Conservation (phyloP, 2,113 vertebrate genomes). For the Sturnus vulgaris region DNA sequence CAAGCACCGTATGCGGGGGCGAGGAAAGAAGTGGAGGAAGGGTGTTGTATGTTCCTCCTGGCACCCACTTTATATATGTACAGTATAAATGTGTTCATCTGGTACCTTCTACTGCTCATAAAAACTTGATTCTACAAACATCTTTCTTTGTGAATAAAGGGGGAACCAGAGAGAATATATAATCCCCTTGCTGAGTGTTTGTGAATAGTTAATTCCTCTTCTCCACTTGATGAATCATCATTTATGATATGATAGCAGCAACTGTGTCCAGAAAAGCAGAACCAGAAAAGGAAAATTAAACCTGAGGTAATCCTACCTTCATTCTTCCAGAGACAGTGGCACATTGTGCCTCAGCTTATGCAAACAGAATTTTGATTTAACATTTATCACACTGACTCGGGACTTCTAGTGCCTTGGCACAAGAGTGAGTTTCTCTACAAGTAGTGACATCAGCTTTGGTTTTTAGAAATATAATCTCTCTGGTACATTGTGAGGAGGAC, state of each 20-base stretch:
- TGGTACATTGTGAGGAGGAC: not conserved
- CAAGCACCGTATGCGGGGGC: not conserved
- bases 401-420: not conserved
- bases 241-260: not conserved
- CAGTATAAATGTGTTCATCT: not conserved
- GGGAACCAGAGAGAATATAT: not conserved
- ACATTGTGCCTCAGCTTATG: not conserved
- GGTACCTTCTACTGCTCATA: not conserved
- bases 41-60: constrained; percentile 44
- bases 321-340: not conserved
- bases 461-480: not conserved
- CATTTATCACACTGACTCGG: not conserved
- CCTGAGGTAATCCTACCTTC: not conserved
- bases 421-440: not conserved
- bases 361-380: not conserved
- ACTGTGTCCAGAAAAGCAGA: not conserved
- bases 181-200: not conserved
- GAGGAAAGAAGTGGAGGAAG: constrained; percentile 50
- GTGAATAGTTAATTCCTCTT: not conserved
- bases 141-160: not conserved
- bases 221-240: not conserved
- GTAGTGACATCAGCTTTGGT: not conserved
- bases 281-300: not conserved
- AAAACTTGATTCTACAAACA: not conserved
- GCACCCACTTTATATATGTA: not conserved